phyloP scores from a whole-genome alignment of 2,797 vertebrate species.

The Catharus ustulatus region DNA sequence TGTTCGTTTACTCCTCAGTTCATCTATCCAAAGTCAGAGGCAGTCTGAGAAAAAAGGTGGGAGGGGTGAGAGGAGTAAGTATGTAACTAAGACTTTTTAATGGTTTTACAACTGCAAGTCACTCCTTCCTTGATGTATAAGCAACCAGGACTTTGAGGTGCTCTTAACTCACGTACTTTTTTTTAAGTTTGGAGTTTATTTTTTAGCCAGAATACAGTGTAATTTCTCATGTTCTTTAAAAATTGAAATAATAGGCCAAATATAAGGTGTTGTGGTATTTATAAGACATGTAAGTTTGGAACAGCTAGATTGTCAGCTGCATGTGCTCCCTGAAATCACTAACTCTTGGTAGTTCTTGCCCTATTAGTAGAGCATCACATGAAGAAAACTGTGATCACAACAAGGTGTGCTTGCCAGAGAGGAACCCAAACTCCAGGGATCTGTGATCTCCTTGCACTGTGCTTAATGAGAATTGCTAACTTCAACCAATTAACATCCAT shows the following conservation, averaged over 20 bases:
- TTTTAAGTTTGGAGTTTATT: not conserved
- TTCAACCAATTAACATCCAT: not conserved
- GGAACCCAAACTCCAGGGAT: not conserved
- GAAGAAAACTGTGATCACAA: not conserved
- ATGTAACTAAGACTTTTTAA: not conserved
- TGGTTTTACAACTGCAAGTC: not conserved
- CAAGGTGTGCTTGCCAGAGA: not conserved
- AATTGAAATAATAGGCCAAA: not conserved
- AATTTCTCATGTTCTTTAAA: not conserved
- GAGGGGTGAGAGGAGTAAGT: not conserved
- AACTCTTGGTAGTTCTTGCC: not conserved
- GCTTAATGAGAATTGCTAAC: not conserved
- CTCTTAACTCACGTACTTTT: not conserved
- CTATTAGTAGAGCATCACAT: not conserved
- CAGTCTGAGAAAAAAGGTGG: constrained; percentile 13
- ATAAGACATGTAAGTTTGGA: not conserved
- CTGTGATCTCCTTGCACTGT: not conserved
- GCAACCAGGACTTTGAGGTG: not conserved
- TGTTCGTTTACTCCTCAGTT: not conserved
- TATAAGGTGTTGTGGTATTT: not conserved
- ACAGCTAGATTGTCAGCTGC: not conserved
- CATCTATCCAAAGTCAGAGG: not conserved
- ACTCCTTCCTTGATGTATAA: not conserved
- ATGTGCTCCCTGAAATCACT: not conserved
- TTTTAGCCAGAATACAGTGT: not conserved